Conservation (phyloP, 1,140 invertebrate genomes). For the Gryon sp. region DNA sequence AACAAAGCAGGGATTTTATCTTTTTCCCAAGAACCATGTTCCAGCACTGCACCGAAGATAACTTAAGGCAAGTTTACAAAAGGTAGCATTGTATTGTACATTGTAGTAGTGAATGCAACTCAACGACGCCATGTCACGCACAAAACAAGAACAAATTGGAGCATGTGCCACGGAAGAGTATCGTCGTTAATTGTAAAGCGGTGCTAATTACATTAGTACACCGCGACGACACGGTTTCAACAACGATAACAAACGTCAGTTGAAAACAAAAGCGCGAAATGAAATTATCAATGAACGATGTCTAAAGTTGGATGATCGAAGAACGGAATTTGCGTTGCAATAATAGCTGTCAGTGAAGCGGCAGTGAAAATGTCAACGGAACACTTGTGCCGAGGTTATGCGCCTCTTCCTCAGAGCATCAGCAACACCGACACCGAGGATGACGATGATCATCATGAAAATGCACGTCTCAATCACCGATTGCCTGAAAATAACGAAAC, state of each 20-base stretch:
- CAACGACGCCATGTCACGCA: constrained; percentile 12
- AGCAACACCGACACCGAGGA: constrained; percentile 88
- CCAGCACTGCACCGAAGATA: too few relatives aligned
- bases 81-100: neutral
- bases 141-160: constrained; percentile 29
- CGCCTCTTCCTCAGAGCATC: constrained; percentile 85
- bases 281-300: neutral
- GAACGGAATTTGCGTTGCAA: constrained; percentile 1
- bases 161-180: constrained; percentile 24
- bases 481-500: constrained; percentile 25
- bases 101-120: neutral
- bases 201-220: constrained; percentile 35
- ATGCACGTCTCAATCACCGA: constrained; percentile 19
- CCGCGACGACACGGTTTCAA: neutral
- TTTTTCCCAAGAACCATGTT: too few relatives aligned
- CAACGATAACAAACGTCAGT: neutral
- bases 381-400: constrained; percentile 78
- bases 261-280: neutral
- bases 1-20: too few relatives aligned
- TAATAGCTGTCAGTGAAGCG: constrained; percentile 16
- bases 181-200: constrained; percentile 3
- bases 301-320: neutral
- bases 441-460: constrained; percentile 77
- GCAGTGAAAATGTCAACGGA: constrained; percentile 57
- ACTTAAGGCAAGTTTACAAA: neutral